These are phyloP conservation scores for Temnothorax longispinosus DNA, from an alignment of 1,140 invertebrate species.

Conservation along the genomic window DNA sequence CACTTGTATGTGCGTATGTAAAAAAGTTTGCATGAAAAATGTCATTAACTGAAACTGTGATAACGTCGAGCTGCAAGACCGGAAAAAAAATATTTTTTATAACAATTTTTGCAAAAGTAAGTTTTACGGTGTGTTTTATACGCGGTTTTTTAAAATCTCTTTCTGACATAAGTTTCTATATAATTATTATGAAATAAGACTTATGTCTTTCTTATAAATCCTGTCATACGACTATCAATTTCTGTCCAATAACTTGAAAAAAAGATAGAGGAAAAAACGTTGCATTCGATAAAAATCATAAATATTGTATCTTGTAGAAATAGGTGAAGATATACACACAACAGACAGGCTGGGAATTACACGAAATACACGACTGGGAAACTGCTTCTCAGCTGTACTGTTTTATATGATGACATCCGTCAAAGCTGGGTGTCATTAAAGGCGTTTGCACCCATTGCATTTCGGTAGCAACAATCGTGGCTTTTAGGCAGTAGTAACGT, in stretches of 20 bases:
- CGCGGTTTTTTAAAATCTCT: neutral
- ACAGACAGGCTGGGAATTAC: neutral
- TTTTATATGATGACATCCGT: slow-evolving; percentile 15
- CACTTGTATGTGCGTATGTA: neutral
- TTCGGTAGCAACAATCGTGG: slow-evolving; percentile 26
- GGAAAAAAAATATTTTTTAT: slow-evolving; percentile 11
- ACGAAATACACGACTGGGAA: neutral
- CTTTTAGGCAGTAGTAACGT: slow-evolving; percentile 29
- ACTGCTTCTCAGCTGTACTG: neutral
- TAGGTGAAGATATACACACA: neutral
- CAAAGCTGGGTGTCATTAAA: slow-evolving; percentile 29
- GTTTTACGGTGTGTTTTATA: neutral
- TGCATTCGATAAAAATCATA: neutral
- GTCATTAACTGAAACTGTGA: slow-evolving; percentile 13
- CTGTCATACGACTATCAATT: neutral
- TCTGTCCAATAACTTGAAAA: neutral
- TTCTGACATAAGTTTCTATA: neutral
- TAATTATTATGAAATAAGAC: neutral
- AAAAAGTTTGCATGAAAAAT: slow-evolving; percentile 45
- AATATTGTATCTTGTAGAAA: neutral
- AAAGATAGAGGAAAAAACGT: neutral
- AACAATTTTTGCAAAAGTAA: slow-evolving; percentile 15
- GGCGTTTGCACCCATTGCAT: neutral
- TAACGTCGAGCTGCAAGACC: neutral
- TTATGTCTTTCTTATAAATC: neutral